A percentile compares a stretch with the other conserved stretches of the same genome.
Evolutionary conservation across 2,113 vertebrate species (phyloP).

Genomic region (Amphiprion ocellaris): DNA sequence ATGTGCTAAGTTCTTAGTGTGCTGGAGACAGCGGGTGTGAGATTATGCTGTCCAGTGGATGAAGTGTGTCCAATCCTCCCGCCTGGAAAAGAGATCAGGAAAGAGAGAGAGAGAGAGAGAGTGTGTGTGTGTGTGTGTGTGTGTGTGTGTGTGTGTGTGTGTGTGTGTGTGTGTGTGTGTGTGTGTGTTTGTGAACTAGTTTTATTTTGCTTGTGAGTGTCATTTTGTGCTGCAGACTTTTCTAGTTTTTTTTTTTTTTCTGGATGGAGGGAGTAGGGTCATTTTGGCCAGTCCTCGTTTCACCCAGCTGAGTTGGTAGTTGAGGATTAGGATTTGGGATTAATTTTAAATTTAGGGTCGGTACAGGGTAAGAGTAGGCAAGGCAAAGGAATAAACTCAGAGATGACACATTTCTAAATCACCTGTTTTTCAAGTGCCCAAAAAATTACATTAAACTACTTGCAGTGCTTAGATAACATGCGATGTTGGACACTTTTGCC

Average conservation of each 20-base stretch:
- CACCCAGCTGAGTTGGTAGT: slow-evolving; percentile 31
- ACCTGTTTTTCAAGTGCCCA: slow-evolving; percentile 4
- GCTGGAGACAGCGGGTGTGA: slow-evolving; percentile 23
- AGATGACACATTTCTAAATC: slow-evolving; percentile 16
- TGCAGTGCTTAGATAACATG: no score
- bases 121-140: not conserved
- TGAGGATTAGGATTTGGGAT: slow-evolving; percentile 65
- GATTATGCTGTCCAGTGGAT: slow-evolving; percentile 68
- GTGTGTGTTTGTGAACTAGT: slow-evolving; percentile 4
- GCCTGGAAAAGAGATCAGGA: slow-evolving; percentile 57
- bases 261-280: slow-evolving; percentile 29
- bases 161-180: not conserved
- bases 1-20: slow-evolving; percentile 21
- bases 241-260: not conserved
- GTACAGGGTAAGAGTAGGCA: slow-evolving; percentile 9
- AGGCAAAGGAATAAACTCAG: slow-evolving; percentile 27
- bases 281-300: slow-evolving; percentile 39
- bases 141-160: not conserved
- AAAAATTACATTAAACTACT: no score
- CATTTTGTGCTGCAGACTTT: slow-evolving; percentile 43
- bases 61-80: slow-evolving; percentile 65
- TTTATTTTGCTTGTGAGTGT: slow-evolving; percentile 45
- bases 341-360: slow-evolving; percentile 59
- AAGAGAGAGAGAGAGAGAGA: no score
- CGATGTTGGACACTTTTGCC: no score